Percentiles rank a stretch among this genome's conserved stretches.
These are phyloP conservation scores for Spinibarbus caldwelli DNA, from an alignment of 2,797 vertebrate genomes.

Conservation along the genomic window DNA sequence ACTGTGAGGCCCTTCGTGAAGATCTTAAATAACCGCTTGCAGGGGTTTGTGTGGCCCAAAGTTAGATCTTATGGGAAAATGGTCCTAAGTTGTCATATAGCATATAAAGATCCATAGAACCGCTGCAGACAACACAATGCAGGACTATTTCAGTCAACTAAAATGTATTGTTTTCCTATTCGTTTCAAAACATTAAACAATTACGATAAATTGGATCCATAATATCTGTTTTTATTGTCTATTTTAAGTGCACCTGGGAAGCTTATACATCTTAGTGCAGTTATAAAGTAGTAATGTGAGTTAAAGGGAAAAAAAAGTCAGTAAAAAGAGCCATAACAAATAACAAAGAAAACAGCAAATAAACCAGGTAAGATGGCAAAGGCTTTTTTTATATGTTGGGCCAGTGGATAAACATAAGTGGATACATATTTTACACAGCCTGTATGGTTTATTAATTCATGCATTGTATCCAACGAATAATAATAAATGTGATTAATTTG, in stretches of 20 bases:
- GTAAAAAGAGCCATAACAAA: background rate
- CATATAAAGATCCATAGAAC: background rate
- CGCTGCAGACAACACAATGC: background rate
- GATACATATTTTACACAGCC: background rate
- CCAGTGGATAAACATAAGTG: background rate
- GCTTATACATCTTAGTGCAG: background rate
- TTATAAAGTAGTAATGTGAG: background rate
- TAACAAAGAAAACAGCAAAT: background rate
- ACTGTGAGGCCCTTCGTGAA: background rate
- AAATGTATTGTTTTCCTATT: background rate
- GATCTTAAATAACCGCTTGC: slow-evolving; percentile 11
- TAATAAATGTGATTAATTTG: background rate
- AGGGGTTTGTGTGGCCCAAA: background rate
- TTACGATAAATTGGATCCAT: background rate
- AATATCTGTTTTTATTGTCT: background rate
- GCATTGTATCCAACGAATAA: background rate
- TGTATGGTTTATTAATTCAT: background rate
- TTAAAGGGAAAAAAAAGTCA: background rate
- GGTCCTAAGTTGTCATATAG: background rate
- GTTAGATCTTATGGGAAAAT: background rate
- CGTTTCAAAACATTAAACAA: background rate
- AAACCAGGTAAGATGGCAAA: background rate
- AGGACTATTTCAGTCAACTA: background rate
- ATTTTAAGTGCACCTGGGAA: background rate
- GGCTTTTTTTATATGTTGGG: background rate